These are phyloP conservation scores for Paragorgia papillata DNA, from an alignment of 92 coral and sea anemone genomes.

Conservation along the genomic window DNA sequence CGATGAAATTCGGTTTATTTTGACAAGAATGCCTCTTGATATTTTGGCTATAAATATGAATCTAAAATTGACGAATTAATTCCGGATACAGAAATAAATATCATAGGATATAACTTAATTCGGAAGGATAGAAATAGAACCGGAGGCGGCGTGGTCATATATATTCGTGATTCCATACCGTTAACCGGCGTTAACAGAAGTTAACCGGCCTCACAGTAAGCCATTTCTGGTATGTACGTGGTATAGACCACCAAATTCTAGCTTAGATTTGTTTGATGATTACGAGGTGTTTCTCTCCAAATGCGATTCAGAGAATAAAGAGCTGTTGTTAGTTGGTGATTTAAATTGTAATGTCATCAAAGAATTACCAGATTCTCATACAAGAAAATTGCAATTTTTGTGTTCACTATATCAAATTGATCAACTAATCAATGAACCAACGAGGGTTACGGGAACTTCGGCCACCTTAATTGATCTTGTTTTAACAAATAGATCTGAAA, in stretches of 20 bases:
- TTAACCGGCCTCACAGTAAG: too few relatives aligned
- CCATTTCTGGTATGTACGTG: too few relatives aligned
- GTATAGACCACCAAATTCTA: conserved; percentile 5
- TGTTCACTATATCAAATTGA: conserved; percentile 45
- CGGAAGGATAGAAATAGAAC: conserved; percentile 21
- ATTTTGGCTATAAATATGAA: conserved; percentile 23
- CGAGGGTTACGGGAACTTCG: conserved; percentile 46
- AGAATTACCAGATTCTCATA: conserved; percentile 28
- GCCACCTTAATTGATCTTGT: conserved; percentile 7
- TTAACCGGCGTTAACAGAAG: too few relatives aligned
- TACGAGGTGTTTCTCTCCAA: conserved; percentile 41
- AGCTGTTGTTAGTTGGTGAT: conserved; percentile 46
- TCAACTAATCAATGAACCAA: conserved; percentile 54
- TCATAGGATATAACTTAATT: conserved; percentile 21
- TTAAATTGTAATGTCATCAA: conserved; percentile 46
- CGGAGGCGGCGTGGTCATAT: conserved; percentile 32
- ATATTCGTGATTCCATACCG: conserved; percentile 1
- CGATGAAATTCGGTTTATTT: conserved; percentile 10
- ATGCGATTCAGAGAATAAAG: conserved; percentile 51
- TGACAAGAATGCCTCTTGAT: conserved; percentile 9
- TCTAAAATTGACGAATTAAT: conserved; percentile 22
- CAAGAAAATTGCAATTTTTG: conserved; percentile 41
- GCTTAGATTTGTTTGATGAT: conserved; percentile 36
- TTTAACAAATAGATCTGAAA: conserved; percentile 6
- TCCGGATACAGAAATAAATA: neutral